These are phyloP conservation scores for Achroia grisella DNA, from an alignment of 1,140 invertebrate species.

Conservation along the genomic window DNA sequence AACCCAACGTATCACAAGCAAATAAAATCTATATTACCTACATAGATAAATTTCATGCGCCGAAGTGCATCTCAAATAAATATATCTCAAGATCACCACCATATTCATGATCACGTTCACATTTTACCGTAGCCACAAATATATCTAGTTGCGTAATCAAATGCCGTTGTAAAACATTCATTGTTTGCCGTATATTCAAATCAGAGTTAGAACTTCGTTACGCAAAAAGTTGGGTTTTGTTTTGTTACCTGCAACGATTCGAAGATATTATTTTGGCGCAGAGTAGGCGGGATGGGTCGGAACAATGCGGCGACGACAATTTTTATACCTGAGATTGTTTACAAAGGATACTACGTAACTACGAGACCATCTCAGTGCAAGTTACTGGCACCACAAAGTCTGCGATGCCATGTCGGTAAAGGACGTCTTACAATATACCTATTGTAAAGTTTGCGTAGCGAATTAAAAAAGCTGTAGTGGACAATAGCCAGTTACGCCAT, in stretches of 20 bases:
- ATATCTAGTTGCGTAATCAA: constrained; percentile 42
- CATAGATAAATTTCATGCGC: no score
- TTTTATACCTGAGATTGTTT: constrained; percentile 63
- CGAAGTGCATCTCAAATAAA: no score
- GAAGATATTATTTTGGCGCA: constrained; percentile 43
- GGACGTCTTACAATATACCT: constrained; percentile 22
- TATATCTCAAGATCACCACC: no score
- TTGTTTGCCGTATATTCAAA: constrained; percentile 50
- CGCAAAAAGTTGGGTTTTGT: constrained; percentile 51
- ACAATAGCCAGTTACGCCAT: constrained; percentile 31
- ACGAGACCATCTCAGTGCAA: constrained; percentile 15
- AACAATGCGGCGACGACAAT: constrained; percentile 45
- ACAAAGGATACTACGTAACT: constrained; percentile 38
- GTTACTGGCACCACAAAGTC: constrained; percentile 49
- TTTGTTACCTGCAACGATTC: constrained; percentile 51
- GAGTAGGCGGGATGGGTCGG: constrained; percentile 46
- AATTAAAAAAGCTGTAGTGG: constrained; percentile 24
- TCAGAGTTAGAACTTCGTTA: constrained; percentile 48
- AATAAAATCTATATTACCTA: no score
- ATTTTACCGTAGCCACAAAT: not conserved
- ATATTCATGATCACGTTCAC: no score
- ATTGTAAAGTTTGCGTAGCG: constrained; percentile 30
- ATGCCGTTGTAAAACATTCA: constrained; percentile 32
- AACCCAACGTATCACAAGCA: no score
- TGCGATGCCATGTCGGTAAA: constrained; percentile 13